Evolutionary conservation across 2,888 invertebrate species (phyloP).

Genomic region (Buathra laborator): DNA sequence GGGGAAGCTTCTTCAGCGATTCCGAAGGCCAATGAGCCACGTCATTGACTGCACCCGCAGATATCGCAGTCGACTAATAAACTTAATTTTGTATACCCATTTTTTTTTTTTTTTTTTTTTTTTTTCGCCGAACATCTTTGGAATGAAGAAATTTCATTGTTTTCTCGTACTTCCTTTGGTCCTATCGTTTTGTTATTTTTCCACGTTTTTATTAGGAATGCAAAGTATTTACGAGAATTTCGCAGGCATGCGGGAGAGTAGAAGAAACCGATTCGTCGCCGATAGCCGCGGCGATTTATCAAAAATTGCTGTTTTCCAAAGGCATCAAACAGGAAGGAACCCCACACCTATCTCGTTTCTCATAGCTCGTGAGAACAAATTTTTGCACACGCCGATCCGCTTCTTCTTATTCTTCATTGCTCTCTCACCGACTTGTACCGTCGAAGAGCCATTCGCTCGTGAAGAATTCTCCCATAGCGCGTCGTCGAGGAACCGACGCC

Average conservation of each 20-base stretch:
- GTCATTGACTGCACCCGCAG: slow-evolving; percentile 9
- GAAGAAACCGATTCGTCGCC: not conserved
- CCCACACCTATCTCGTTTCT: slow-evolving; percentile 14
- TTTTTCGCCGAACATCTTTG: not conserved
- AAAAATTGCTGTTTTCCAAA: slow-evolving; percentile 45
- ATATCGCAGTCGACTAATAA: not conserved
- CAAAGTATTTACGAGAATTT: slow-evolving; percentile 37
- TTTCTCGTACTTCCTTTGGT: not conserved
- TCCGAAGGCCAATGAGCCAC: slow-evolving; percentile 19
- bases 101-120: slow-evolving; percentile 16
- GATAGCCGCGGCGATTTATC: not conserved
- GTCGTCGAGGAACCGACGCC: slow-evolving; percentile 52
- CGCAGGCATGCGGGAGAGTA: slow-evolving; percentile 41
- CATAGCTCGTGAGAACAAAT: slow-evolving; percentile 49
- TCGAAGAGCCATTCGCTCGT: slow-evolving; percentile 5
- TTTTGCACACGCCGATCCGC: slow-evolving; percentile 34
- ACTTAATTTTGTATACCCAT: not conserved
- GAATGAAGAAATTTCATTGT: not conserved
- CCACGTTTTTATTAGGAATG: slow-evolving; percentile 2
- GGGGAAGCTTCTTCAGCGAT: not conserved
- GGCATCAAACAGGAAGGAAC: slow-evolving; percentile 39
- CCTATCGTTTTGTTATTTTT: not conserved
- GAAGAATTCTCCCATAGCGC: slow-evolving; percentile 50
- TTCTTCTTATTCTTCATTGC: slow-evolving; percentile 18
- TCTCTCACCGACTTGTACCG: not conserved